A percentile compares a stretch with the other conserved stretches of the same genome.
phyloP scores from a whole-genome alignment of 2,797 vertebrate species.

The Tympanoctomys barrerae region DNA sequence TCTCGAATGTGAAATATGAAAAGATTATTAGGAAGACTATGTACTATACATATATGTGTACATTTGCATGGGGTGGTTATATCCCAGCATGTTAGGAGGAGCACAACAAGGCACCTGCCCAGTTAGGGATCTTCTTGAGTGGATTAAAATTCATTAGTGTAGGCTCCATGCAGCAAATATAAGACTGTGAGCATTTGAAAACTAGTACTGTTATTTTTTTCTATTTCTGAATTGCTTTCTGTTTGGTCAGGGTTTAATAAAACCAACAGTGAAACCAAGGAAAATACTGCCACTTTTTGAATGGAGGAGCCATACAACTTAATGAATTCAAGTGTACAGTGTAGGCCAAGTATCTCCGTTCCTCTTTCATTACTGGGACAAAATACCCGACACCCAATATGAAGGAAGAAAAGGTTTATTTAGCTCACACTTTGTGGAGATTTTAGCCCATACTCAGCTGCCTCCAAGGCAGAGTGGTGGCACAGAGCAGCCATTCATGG shows the following conservation, averaged over 20 bases:
- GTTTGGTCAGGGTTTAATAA: conserved; percentile 53
- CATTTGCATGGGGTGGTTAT: neutral
- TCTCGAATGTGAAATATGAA: neutral
- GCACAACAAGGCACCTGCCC: neutral
- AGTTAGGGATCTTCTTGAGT: neutral
- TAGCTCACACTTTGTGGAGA: too few species aligned
- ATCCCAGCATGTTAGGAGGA: neutral
- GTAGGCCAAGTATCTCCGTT: neutral
- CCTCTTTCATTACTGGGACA: too few species aligned
- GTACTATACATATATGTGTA: neutral
- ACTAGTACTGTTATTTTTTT: neutral
- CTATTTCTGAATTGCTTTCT: conserved; percentile 58
- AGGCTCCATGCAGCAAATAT: neutral
- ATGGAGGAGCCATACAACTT: neutral
- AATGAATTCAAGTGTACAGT: neutral
- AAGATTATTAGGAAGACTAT: conserved; percentile 14
- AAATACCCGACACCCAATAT: too few species aligned
- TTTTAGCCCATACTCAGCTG: too few species aligned
- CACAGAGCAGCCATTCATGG: too few species aligned
- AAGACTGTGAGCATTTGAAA: neutral
- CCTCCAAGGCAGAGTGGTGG: too few species aligned
- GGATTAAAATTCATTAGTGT: neutral
- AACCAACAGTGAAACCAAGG: conserved; percentile 4
- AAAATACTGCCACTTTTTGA: conserved; percentile 37
- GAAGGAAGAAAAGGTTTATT: too few species aligned